Evolutionary conservation across 2,797 vertebrate species (phyloP), one percentile per base, ranked within the genome.

Genomic region (Vespertilio murinus): DNA sequence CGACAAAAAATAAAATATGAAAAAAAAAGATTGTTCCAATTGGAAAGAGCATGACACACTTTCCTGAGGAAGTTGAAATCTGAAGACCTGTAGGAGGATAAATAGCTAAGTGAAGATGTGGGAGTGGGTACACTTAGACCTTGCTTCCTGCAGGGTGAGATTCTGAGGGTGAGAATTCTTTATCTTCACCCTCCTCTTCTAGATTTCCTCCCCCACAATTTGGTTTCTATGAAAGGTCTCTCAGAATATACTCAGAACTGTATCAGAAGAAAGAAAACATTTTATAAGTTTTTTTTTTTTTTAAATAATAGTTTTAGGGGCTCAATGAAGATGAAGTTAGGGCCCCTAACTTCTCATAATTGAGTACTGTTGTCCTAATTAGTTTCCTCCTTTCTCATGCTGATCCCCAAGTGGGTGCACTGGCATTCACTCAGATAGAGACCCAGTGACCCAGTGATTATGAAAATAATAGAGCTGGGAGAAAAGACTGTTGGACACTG

Each of bases 201-300:
- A n/a, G 30, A 65, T 71, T 23, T 3, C 5, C 12, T 6, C 25
- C 4, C 6, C 16, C 25, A 59, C 52, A 80, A 35, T 64, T 89
- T 91, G 54, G 65, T 64, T 96, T 92, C 77, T 73, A n/a, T 91
- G 84, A 85, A 94, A 47, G 91, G 13, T 17, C 79, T 94, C 73
- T 91, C 77, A 56, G 47, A 81, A 73, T 71, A 81, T 59, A 61
- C 17, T 67, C 22, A 79, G 65, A 74, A 78, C 7, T 83, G 22
- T 33, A 85, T 40, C 75, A 90, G 56, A 93, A 77, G 70, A 30
- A 61, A 64, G 6, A 96, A 94, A 96, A 84, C 52, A 45, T 40
- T 78, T 28, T 10, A 28, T 61, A 78, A 52, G 28, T 59, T 59
- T 59, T 59, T 12, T 6, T 30, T 7, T 45, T 47, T 47, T 47